Percentiles rank a stretch among this genome's conserved stretches.
phyloP scores from a whole-genome alignment of 2,888 invertebrate species.

The Ophioninae sp. region DNA sequence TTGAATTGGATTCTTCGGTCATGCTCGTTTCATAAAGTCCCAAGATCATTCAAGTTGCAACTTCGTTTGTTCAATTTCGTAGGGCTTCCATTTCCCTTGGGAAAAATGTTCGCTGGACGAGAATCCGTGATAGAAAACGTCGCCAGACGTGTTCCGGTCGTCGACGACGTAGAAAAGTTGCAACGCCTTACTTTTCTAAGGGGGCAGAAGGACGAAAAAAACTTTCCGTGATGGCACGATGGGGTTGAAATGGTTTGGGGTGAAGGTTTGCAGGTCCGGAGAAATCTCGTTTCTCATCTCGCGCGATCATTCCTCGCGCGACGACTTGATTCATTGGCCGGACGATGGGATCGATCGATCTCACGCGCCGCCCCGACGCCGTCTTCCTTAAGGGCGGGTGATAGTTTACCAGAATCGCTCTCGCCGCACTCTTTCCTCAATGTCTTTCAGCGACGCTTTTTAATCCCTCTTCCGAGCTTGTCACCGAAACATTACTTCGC shows the following conservation, averaged over 20 bases:
- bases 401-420: slow-evolving; percentile 37
- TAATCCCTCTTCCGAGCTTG: slow-evolving; percentile 53
- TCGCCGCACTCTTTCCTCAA: slow-evolving; percentile 26
- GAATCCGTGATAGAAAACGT: slow-evolving; percentile 55
- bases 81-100: slow-evolving; percentile 32
- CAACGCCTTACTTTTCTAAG: slow-evolving; percentile 57
- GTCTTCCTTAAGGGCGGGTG: slow-evolving; percentile 15
- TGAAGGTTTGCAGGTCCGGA: slow-evolving; percentile 26
- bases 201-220: slow-evolving; percentile 14
- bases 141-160: slow-evolving; percentile 63
- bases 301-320: slow-evolving; percentile 60
- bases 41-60: slow-evolving; percentile 47
- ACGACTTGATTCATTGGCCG: slow-evolving; percentile 64
- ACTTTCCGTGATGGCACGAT: slow-evolving; percentile 25
- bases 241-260: slow-evolving; percentile 42
- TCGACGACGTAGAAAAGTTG: slow-evolving; percentile 62
- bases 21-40: slow-evolving; percentile 20
- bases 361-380: slow-evolving; percentile 55
- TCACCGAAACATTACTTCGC: slow-evolving; percentile 52
- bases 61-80: slow-evolving; percentile 46
- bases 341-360: slow-evolving; percentile 63
- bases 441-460: slow-evolving; percentile 54
- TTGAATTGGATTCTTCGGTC: slow-evolving; percentile 46
- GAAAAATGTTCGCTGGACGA: slow-evolving; percentile 54
- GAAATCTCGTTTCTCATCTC: slow-evolving; percentile 63